Evolutionary conservation across 2,113 vertebrate species (phyloP).

Genomic region (Dasyornis broadbenti): DNA sequence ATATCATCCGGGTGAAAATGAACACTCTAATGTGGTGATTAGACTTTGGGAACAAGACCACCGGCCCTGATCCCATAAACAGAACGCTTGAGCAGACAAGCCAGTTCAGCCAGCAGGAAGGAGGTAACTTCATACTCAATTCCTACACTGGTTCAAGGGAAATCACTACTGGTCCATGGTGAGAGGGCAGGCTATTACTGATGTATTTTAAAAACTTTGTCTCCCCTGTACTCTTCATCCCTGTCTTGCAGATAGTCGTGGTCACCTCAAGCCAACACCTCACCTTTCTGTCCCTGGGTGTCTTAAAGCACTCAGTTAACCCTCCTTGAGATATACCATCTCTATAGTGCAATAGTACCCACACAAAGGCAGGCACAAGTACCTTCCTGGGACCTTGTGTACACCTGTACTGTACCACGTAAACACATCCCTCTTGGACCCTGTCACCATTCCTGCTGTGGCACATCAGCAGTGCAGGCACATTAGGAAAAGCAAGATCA

Average conservation of each 20-base stretch:
- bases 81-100: too few species aligned
- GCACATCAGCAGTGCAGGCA: not conserved
- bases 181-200: not conserved
- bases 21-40: not conserved
- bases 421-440: not conserved
- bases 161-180: rapidly evolving
- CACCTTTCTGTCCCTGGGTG: not conserved
- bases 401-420: not conserved
- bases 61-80: not conserved
- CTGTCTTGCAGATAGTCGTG: not conserved
- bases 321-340: not conserved
- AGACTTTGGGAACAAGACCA: not conserved
- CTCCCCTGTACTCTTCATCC: not conserved
- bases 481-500: rapidly evolving
- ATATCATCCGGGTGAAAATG: not conserved
- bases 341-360: rapidly evolving
- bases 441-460: not conserved
- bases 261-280: not conserved
- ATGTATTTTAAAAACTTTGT: not conserved
- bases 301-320: not conserved
- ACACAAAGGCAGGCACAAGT: not conserved
- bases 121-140: not conserved
- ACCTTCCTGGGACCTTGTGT: not conserved
- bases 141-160: not conserved
- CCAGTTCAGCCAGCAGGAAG: not conserved